Evolutionary conservation across 2,888 invertebrate genomes (phyloP), one percentile per base, ranked within the genome.

Genomic region (Chirona hameri): DNA sequence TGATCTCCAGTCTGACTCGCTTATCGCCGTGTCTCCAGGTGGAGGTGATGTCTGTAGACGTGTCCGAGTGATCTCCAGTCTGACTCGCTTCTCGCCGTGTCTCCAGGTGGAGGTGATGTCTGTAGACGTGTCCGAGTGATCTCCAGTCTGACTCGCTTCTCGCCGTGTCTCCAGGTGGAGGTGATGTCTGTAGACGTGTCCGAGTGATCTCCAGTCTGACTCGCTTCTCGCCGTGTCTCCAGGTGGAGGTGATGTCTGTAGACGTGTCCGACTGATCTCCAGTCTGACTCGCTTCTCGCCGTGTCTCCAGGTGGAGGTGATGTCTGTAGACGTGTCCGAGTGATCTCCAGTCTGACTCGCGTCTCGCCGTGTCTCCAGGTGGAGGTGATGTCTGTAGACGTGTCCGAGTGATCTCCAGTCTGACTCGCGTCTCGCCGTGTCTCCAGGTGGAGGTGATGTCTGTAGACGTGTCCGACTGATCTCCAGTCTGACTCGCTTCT

Each of bases 251-350:
- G 76, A 76, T 76, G 76, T 76, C 76, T 76, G 76, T 76, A 24
- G 76, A 76, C 76, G 76, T 76, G 76, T 39, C 76, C 76, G 76
- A 76, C 46, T 76, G 76, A n/a, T n/a, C n/a, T n/a, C n/a, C n/a
- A n/a, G n/a, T 7, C 39, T 39, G 39, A 39, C 39, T 39, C 39
- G 39, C 39, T 5, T 7, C 39, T 39, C 39, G 39, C 39, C 39
- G 39, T 39, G 39, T 39, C 39, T 7, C n/a, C 76, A 76, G 76
- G 76, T 46, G 46, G 39, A 76, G 39, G 46, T 24, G 76, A 76
- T 76, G 76, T 76, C 76, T 76, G 76, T 76, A 24, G 76, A 76
- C 76, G 76, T 76, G 76, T 39, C 76, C 76, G 76, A 76, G 76
- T 76, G 76, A n/a, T n/a, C n/a, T n/a, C n/a, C n/a, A n/a, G n/a